These are phyloP conservation scores for Hirtodrosophila duncani DNA, from an alignment of 2,888 invertebrate genomes.

Conservation along the genomic window DNA sequence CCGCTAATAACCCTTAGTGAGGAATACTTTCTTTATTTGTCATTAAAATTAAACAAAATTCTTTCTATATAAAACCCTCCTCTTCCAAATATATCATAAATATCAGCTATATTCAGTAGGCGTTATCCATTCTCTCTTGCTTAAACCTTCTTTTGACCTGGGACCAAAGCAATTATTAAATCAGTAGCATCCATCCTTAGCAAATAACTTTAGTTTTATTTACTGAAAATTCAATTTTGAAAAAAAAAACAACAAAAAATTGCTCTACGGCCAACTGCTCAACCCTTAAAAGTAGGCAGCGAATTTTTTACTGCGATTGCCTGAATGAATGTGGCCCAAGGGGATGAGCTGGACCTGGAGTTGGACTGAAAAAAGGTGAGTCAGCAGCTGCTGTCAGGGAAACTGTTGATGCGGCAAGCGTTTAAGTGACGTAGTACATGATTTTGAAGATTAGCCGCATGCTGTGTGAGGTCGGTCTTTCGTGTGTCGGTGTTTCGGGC, in stretches of 20 bases:
- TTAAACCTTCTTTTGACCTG: too few relatives aligned
- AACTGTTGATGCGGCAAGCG: slow-evolving; percentile 63
- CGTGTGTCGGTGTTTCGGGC: background rate
- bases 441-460: slow-evolving; percentile 68
- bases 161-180: too few relatives aligned
- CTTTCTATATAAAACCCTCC: too few relatives aligned
- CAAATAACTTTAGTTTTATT: too few relatives aligned
- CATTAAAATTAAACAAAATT: too few relatives aligned
- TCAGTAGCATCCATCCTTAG: too few relatives aligned
- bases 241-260: slow-evolving; percentile 53
- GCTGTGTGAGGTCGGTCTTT: slow-evolving; percentile 35
- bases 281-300: slow-evolving; percentile 67
- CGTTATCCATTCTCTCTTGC: too few relatives aligned
- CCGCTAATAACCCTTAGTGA: too few relatives aligned
- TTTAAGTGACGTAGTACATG: slow-evolving; percentile 61
- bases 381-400: slow-evolving; percentile 39
- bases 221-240: too few relatives aligned
- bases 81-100: too few relatives aligned
- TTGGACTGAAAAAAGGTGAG: slow-evolving; percentile 43
- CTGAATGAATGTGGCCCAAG: slow-evolving; percentile 21
- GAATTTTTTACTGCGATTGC: slow-evolving; percentile 54
- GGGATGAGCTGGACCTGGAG: slow-evolving; percentile 1
- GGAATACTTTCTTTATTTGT: too few relatives aligned
- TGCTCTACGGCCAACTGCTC: slow-evolving; percentile 42
- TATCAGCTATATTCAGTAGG: too few relatives aligned